Conservation (phyloP, 35 echinoderm and acorn worm species). For the Heliocidaris erythrogramma region DNA sequence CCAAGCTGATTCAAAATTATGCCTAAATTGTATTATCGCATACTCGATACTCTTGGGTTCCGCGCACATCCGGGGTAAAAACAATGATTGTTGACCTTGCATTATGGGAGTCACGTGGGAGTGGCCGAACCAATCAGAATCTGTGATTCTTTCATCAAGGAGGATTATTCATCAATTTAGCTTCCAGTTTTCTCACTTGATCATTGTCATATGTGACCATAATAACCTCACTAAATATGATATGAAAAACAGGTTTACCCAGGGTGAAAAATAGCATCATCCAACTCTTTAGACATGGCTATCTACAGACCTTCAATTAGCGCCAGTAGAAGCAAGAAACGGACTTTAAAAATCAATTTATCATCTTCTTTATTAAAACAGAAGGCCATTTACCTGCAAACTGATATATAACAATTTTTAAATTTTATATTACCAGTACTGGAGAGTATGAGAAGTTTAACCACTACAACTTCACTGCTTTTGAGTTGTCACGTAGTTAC, state of each 20-base stretch:
- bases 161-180: slow-evolving; percentile 20
- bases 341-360: neutral
- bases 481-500: too few relatives aligned
- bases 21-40: neutral
- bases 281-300: neutral
- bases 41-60: neutral
- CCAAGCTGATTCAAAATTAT: neutral
- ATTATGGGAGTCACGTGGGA: slow-evolving; percentile 24
- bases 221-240: neutral
- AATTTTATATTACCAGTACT: too few relatives aligned
- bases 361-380: neutral
- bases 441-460: too few relatives aligned
- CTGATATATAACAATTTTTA: neutral
- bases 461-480: too few relatives aligned
- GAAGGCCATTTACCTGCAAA: neutral
- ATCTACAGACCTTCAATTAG: neutral
- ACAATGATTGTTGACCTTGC: slow-evolving; percentile 25
- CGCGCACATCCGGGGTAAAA: neutral
- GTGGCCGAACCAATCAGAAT: neutral
- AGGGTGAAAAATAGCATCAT: neutral
- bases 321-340: neutral
- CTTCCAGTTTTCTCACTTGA: neutral
- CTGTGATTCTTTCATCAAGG: slow-evolving; percentile 26
- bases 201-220: neutral
- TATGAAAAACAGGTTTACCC: neutral